Evolutionary conservation across 2,888 invertebrate species (phyloP), one percentile per base, ranked within the genome.

Genomic region (Dascillus cervinus): DNA sequence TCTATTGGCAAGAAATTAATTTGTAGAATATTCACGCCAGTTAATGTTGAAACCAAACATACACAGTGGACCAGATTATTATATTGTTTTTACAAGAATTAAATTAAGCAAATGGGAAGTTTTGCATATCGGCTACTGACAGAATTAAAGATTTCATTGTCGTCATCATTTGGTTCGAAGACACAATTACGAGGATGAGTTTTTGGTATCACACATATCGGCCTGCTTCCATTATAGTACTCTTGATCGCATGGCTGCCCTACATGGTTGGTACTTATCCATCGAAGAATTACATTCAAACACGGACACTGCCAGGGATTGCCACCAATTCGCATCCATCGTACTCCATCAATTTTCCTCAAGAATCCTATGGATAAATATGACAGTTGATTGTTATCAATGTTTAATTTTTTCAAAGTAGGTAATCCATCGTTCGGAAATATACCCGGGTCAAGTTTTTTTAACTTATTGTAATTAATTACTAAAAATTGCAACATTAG

Each of bases 191-290:
- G n/a, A n/a, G n/a, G n/a, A n/a, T n/a, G n/a, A n/a, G n/a, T n/a
- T n/a, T n/a, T n/a, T n/a, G n/a, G n/a, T n/a, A 13, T 25, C 6
- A 38, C 26, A 22, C 38, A 38, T 19, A 38, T 22, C 3, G 38
- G 34, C 5, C 34, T 22, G 9, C 5, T 12, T 12, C 38, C 38
- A 15, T 15, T 26, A 21, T 15, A 28, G 31, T 34, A 38, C 4
- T 38, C 34, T 3, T 19, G 8, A 8, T 38, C 34, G 13, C 38
- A 38, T n/a, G 19, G 8, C 22, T 34, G 32, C 3, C 17, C 13
- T 4, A 38, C 17, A 10, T 10, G 4, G 13, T 34, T 22, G 2
- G 28, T 22, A n/a, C 13, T 17, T 5, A 34, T 19, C 38, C 38
- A 38, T 2, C 3, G n/a, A 6, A 14, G 12, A 28, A 38, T 25